Evolutionary conservation across 2,888 invertebrate species (phyloP).

Genomic region (Elysia crispata): DNA sequence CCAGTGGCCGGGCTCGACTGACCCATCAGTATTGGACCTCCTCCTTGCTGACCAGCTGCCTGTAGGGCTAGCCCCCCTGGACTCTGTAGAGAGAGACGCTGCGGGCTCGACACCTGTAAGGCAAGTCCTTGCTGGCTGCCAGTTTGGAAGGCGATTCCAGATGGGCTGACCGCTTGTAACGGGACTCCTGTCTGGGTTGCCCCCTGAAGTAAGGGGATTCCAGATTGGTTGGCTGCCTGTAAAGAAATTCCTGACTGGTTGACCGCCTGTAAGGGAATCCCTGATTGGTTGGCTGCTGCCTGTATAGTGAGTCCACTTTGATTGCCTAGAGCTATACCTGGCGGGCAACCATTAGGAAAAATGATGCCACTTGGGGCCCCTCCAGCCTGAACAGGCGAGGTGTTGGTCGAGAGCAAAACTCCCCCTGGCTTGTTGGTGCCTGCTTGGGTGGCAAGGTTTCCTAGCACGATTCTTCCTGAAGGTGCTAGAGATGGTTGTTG

Average conservation of each 20-base stretch:
- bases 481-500: neutral
- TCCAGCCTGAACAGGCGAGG: no score
- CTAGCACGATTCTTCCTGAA: neutral
- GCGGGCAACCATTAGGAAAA: no score
- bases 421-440: no score
- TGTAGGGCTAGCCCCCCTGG: neutral
- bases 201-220: constrained; percentile 24
- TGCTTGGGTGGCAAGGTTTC: neutral
- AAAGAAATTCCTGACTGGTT: constrained; percentile 29
- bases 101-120: no score
- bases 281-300: constrained; percentile 14
- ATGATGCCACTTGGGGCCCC: no score
- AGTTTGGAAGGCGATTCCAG: constrained; percentile 31
- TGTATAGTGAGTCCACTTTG: constrained; percentile 29
- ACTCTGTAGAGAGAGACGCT: no score
- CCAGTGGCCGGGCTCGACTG: neutral
- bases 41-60: neutral
- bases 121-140: neutral
- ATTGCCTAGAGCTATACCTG: neutral
- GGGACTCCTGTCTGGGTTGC: constrained; percentile 27
- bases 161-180: constrained; percentile 3
- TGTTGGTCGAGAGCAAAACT: no score
- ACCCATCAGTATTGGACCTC: neutral
- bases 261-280: constrained; percentile 27
- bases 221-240: constrained; percentile 21